phyloP scores from a whole-genome alignment of 1,140 invertebrate species.

The Rhagoletis pomonella region DNA sequence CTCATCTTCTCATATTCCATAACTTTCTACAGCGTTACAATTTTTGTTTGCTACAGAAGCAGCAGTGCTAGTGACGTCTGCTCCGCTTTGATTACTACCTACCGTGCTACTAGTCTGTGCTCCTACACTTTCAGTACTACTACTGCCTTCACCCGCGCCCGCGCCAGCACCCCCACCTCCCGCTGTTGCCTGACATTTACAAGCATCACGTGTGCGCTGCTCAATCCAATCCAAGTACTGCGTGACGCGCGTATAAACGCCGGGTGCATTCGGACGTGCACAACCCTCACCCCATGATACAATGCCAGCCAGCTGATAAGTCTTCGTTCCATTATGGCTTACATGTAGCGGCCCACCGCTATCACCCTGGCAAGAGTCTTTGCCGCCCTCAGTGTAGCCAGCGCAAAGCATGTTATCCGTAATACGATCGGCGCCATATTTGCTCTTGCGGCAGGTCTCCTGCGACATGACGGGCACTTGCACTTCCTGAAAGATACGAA shows the following conservation, averaged over 20 bases:
- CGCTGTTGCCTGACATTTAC: conserved; percentile 76
- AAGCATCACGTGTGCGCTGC: conserved; percentile 80
- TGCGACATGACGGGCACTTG: conserved; percentile 85
- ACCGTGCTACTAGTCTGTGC: neutral
- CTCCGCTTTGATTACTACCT: neutral
- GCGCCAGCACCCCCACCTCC: neutral
- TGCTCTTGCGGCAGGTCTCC: conserved; percentile 80
- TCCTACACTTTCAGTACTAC: conserved; percentile 1
- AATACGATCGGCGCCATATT: conserved; percentile 81
- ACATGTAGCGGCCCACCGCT: conserved; percentile 81
- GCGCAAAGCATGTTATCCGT: conserved; percentile 93
- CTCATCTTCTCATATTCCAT: neutral
- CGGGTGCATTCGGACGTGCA: conserved; percentile 84
- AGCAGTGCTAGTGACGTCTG: neutral
- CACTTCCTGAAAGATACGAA: conserved; percentile 74
- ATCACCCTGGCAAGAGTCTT: conserved; percentile 86
- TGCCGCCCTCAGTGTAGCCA: conserved; percentile 83
- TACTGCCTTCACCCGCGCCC: neutral
- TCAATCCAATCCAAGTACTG: conserved; percentile 85
- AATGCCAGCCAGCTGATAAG: conserved; percentile 76
- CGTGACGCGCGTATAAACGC: conserved; percentile 89
- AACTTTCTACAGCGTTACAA: neutral
- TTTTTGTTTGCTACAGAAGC: neutral
- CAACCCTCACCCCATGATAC: conserved; percentile 90
- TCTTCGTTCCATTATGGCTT: conserved; percentile 66